Evolutionary conservation across 1,140 invertebrate genomes (phyloP).

Genomic region (Piezodorus guildinii): DNA sequence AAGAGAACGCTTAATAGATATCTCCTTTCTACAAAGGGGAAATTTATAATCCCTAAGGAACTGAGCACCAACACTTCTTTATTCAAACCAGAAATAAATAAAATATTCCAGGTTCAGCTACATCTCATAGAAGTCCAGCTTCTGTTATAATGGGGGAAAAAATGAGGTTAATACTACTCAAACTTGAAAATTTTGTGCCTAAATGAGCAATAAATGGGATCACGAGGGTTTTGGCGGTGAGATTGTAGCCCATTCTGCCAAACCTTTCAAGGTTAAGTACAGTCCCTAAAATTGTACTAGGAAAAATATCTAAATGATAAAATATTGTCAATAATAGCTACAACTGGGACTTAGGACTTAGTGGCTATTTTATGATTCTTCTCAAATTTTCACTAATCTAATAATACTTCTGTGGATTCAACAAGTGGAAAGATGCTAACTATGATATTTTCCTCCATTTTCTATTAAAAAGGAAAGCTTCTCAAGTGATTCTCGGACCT

Average conservation of each 20-base stretch:
- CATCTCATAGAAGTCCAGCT: too few species aligned
- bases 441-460: conserved; percentile 14
- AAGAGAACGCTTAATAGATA: too few species aligned
- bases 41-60: too few species aligned
- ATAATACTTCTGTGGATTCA: background rate
- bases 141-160: too few species aligned
- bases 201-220: conserved; percentile 2
- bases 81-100: too few species aligned
- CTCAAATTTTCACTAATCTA: conserved; percentile 5
- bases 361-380: background rate
- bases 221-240: too few species aligned
- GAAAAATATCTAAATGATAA: conserved; percentile 1
- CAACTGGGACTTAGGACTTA: background rate
- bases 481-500: conserved; percentile 27
- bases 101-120: too few species aligned
- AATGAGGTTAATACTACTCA: too few species aligned
- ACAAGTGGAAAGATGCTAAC: background rate
- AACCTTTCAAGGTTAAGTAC: conserved; percentile 10
- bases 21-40: too few species aligned
- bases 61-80: too few species aligned
- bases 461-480: conserved; percentile 24
- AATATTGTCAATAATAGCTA: conserved; percentile 14
- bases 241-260: background rate
- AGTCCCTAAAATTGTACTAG: conserved; percentile 7
- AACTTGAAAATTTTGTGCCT: conserved; percentile 5